Evolutionary conservation across 2,888 invertebrate species (phyloP).

Genomic region (Drosophila falleni): DNA sequence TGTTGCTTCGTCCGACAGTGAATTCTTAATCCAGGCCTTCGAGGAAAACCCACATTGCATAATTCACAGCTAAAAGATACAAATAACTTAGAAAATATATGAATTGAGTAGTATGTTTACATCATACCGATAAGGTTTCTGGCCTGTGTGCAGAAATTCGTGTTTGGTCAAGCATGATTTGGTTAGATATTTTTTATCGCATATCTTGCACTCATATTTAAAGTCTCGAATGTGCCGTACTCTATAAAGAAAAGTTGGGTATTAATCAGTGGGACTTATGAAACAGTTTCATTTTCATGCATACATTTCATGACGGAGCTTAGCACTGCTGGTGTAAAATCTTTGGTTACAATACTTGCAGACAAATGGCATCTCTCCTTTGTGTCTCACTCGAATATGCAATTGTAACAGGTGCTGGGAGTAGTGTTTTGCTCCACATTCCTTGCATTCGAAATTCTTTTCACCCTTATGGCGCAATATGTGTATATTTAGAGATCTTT

Average conservation of each 20-base stretch:
- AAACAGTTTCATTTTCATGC: background rate
- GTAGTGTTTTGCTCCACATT: constrained; percentile 58
- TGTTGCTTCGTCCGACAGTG: constrained; percentile 66
- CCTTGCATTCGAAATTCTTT: constrained; percentile 54
- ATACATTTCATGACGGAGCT: constrained; percentile 81
- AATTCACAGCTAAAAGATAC: constrained; percentile 46
- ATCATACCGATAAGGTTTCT: constrained; percentile 47
- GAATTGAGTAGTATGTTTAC: background rate
- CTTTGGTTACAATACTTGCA: constrained; percentile 79
- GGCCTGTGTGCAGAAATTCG: constrained; percentile 54
- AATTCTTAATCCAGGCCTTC: constrained; percentile 46
- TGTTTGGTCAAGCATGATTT: constrained; percentile 82
- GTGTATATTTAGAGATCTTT: constrained; percentile 34
- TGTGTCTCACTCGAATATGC: constrained; percentile 71
- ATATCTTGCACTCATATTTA: constrained; percentile 70
- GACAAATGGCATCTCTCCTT: constrained; percentile 82
- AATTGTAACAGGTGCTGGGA: constrained; percentile 51
- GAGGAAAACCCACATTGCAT: constrained; percentile 52
- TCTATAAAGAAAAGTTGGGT: constrained; percentile 10
- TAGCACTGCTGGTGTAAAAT: constrained; percentile 57
- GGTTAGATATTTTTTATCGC: constrained; percentile 79
- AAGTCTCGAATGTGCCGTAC: constrained; percentile 67
- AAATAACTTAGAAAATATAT: background rate
- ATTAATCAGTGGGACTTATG: background rate
- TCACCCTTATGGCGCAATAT: constrained; percentile 58